Conservation (phyloP, 2,113 vertebrate species). For the Dicrurus megarhynchus region DNA sequence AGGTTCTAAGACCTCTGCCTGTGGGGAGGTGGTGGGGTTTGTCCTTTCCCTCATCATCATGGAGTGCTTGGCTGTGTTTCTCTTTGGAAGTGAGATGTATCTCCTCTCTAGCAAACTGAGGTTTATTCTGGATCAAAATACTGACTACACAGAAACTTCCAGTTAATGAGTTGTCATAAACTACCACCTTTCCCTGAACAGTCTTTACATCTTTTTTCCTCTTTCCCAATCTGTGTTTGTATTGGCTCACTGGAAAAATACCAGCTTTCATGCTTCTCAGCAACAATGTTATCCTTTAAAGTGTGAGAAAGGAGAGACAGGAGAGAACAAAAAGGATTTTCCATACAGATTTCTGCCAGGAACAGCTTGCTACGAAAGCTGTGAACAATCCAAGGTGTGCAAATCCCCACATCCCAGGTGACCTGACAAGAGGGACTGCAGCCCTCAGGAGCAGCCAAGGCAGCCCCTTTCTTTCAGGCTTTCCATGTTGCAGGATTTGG, state of each 20-base stretch:
- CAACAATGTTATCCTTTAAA: not conserved
- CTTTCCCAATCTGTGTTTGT: not conserved
- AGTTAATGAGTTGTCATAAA: not conserved
- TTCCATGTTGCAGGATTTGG: not conserved
- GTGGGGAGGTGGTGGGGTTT: not conserved
- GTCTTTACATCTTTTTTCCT: not conserved
- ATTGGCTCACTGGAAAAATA: conserved; percentile 18
- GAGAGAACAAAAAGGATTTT: not conserved
- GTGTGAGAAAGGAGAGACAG: not conserved
- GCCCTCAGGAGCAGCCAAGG: not conserved
- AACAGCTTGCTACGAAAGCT: not conserved
- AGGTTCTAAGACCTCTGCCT: not conserved
- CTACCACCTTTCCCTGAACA: not conserved
- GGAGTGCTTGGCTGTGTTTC: not conserved
- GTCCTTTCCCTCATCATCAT: not conserved
- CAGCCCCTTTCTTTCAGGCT: not conserved
- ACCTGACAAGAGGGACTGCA: not conserved
- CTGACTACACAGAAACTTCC: not conserved
- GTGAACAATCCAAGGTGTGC: not conserved
- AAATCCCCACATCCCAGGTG: not conserved
- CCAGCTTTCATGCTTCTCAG: not conserved
- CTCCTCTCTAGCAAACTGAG: not conserved
- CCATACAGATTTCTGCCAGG: not conserved
- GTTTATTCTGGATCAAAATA: not conserved
- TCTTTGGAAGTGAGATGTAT: not conserved